These are phyloP conservation scores for Phymorhynchus buccinoides DNA, from an alignment of 1,140 invertebrate genomes.

Conservation along the genomic window DNA sequence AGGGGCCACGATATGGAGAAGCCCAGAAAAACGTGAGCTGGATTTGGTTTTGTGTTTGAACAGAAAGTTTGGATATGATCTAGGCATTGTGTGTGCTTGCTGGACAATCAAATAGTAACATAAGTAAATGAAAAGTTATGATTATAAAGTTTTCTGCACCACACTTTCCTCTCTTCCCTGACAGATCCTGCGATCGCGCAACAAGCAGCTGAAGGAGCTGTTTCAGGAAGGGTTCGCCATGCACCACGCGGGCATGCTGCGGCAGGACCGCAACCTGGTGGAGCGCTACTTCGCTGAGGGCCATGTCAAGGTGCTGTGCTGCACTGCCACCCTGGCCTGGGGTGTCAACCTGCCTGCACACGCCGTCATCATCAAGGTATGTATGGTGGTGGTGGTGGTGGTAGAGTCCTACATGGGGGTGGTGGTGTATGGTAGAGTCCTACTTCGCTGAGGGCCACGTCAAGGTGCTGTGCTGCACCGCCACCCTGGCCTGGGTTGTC, in stretches of 20 bases:
- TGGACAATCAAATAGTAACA: too few species aligned
- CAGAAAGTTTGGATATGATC: too few species aligned
- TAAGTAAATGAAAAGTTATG: too few species aligned
- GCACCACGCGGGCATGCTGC: constrained; percentile 96
- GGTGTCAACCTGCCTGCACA: constrained; percentile 99
- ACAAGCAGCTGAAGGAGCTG: constrained; percentile 76
- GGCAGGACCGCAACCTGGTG: constrained; percentile 83
- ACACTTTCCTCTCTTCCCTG: too few species aligned
- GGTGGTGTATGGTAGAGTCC: constrained; percentile 96
- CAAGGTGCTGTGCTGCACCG: constrained; percentile 91
- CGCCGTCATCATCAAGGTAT: constrained; percentile 94
- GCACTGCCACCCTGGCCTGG: constrained; percentile 98
- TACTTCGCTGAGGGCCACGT: constrained; percentile 97
- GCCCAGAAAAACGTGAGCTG: constrained; percentile 67
- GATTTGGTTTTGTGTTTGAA: neutral
- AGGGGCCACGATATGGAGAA: constrained; percentile 63
- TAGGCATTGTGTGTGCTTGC: too few species aligned
- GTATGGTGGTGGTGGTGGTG: too few species aligned
- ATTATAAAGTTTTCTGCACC: too few species aligned
- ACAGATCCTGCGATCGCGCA: constrained; percentile 80
- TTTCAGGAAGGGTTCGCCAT: constrained; percentile 92
- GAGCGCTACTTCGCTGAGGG: constrained; percentile 80
- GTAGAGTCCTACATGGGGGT: too few species aligned
- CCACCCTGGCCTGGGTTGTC: constrained; percentile 96
- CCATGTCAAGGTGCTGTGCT: constrained; percentile 92